Evolutionary conservation across 2,888 invertebrate genomes (phyloP), one percentile per base, ranked within the genome.

Genomic region (Clistopyga incitator): DNA sequence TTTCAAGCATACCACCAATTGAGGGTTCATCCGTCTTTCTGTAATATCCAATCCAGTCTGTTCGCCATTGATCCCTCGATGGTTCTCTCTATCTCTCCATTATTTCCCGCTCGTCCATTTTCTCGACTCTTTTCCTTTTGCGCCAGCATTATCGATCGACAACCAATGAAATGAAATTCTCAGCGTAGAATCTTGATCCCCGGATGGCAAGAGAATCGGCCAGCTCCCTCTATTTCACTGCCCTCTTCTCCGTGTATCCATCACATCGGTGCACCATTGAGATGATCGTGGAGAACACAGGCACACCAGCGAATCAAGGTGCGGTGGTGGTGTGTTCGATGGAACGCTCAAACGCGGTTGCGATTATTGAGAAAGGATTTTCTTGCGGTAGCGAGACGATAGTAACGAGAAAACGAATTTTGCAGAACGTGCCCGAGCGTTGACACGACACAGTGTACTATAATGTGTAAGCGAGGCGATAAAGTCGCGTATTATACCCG

Each of bases 401-500:
- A 4, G 38, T 34, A 47, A 61, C 29, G 47, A 59, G 23, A 71
- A 61, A 47, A 59, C n/a, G 38, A 74, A 74, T 72, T 50, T 50
- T 67, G 42, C 45, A 29, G 18, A 68, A 59, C 23, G 65, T 50
- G 18, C 42, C 13, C 18, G 6, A 45, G 56, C 20, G 68, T 56
- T 42, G 79, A 77, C 64, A 82, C 72, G 75, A 83, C 78, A 74
- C 42, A 70, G 67, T 54, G 52, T 42, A 45, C 71, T 47, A 52
- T 78, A 70, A 59, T 34, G 56, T 45, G 65, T 64, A 76, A 42
- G 25, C 8, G 6, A 11, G 50, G 65, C 54, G 77, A 77, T 83
- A 64, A 83, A 71, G 71, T 77, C 72, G 68, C 34, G 20, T 61
- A 45, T 67, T 79, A 68, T 74, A 84, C 65, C 50, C 70, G 65